A percentile compares a stretch with the other conserved stretches of the same genome.
These are phyloP conservation scores for Drosophila kepulauana DNA, from an alignment of 1,140 invertebrate species.

Conservation along the genomic window DNA sequence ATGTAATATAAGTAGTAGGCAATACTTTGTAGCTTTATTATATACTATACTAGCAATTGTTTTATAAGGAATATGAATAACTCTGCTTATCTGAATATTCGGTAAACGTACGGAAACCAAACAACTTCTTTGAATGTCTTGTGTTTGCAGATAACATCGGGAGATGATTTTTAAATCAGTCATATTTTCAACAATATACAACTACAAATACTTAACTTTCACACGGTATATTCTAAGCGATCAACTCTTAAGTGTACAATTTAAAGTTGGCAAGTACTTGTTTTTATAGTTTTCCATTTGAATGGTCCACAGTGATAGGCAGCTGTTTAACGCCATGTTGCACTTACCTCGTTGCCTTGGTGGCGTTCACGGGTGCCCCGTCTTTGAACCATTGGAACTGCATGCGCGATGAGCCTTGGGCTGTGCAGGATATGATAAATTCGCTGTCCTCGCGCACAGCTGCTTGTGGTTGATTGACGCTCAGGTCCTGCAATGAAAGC, in stretches of 20 bases:
- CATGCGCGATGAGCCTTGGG: conserved; percentile 90
- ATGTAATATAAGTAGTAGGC: no score
- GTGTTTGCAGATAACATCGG: no score
- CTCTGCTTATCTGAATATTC: no score
- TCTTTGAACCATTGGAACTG: conserved; percentile 93
- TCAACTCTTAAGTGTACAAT: neutral
- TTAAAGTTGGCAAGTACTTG: neutral
- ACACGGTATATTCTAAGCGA: neutral
- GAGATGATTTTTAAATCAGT: no score
- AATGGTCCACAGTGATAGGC: conserved; percentile 22
- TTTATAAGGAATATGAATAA: no score
- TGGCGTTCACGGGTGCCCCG: conserved; percentile 90
- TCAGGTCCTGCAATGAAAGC: conserved; percentile 86
- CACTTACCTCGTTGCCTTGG: conserved; percentile 89
- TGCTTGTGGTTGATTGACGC: conserved; percentile 87
- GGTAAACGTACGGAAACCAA: no score
- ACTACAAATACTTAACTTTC: neutral
- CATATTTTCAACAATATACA: no score
- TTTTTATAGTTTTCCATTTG: conserved; percentile 19
- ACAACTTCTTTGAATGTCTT: no score
- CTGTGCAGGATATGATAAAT: conserved; percentile 91
- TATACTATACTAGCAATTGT: no score
- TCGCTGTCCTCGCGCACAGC: conserved; percentile 90
- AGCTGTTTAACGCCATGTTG: conserved; percentile 9
- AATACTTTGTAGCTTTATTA: no score